Evolutionary conservation across 2,113 vertebrate genomes (phyloP).

Genomic region (Syngnathoides biaculeatus): DNA sequence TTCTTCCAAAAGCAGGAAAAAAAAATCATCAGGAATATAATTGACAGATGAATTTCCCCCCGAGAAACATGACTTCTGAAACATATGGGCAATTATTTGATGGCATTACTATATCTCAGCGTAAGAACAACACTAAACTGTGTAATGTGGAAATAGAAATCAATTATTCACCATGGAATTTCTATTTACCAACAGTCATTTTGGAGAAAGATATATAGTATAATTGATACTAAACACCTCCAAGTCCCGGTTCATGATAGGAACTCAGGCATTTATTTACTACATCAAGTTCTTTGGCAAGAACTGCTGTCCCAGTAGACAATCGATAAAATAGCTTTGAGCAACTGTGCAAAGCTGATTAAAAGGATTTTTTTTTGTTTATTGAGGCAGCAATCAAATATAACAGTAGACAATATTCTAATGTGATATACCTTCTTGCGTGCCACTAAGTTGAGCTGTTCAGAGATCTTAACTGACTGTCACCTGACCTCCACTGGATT

Average conservation of each 20-base stretch:
- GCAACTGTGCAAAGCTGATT: background rate
- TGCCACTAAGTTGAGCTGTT: slow-evolving; percentile 12
- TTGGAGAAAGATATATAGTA: background rate
- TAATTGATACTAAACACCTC: background rate
- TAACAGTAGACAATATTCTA: background rate
- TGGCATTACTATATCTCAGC: too few species aligned
- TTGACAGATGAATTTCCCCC: background rate
- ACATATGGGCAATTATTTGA: background rate
- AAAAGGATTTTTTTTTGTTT: background rate
- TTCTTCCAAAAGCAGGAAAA: slow-evolving; percentile 29
- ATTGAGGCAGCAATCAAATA: background rate
- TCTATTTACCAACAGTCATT: background rate
- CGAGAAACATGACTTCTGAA: slow-evolving; percentile 4
- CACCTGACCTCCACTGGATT: slow-evolving; percentile 22
- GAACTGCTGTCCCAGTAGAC: background rate
- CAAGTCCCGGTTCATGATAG: background rate
- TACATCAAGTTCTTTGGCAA: background rate
- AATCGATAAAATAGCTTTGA: background rate
- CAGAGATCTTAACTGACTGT: background rate
- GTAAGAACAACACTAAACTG: too few species aligned
- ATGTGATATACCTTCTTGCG: slow-evolving; percentile 7
- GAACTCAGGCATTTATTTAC: background rate
- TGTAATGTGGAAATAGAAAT: too few species aligned
- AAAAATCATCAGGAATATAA: slow-evolving; percentile 20
- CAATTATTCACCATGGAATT: too few species aligned